These are phyloP conservation scores for Oxystoma pomonae DNA, from an alignment of 2,888 invertebrate species.

Conservation along the genomic window DNA sequence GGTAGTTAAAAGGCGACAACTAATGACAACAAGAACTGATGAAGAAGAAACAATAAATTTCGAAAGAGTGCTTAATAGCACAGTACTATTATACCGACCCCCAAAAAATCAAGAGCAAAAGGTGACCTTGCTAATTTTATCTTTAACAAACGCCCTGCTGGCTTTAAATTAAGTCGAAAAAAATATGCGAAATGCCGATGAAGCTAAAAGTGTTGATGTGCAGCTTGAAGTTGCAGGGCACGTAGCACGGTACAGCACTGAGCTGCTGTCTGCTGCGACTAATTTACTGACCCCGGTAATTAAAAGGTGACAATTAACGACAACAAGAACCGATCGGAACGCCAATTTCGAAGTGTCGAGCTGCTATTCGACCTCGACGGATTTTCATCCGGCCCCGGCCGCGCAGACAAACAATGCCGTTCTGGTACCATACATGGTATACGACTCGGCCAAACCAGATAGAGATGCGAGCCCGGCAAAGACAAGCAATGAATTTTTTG, in stretches of 20 bases:
- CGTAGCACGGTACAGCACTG: slow-evolving; percentile 31
- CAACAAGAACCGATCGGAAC: slow-evolving; percentile 48
- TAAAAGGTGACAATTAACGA: slow-evolving; percentile 51
- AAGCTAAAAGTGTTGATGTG: background rate
- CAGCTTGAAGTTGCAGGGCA: slow-evolving; percentile 28
- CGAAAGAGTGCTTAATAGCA: no score
- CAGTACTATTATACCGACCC: no score
- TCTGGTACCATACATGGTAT: slow-evolving; percentile 29
- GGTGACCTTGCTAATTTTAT: no score
- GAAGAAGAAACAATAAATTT: no score
- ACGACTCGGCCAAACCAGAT: slow-evolving; percentile 24
- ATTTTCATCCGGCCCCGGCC: no score
- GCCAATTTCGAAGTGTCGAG: slow-evolving; percentile 42
- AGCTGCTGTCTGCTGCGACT: background rate
- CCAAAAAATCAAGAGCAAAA: no score
- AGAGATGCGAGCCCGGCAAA: slow-evolving; percentile 22
- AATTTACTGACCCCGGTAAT: slow-evolving; percentile 43
- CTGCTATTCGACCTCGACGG: slow-evolving; percentile 41
- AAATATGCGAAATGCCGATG: background rate
- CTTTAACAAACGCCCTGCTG: no score
- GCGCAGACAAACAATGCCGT: slow-evolving; percentile 28
- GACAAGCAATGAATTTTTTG: background rate
- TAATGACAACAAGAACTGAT: no score
- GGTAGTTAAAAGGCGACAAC: no score
- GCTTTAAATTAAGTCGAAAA: background rate